Base-by-base conservation (phyloP, 1,140 invertebrate species). In the Caerostris extrusa region DNA sequence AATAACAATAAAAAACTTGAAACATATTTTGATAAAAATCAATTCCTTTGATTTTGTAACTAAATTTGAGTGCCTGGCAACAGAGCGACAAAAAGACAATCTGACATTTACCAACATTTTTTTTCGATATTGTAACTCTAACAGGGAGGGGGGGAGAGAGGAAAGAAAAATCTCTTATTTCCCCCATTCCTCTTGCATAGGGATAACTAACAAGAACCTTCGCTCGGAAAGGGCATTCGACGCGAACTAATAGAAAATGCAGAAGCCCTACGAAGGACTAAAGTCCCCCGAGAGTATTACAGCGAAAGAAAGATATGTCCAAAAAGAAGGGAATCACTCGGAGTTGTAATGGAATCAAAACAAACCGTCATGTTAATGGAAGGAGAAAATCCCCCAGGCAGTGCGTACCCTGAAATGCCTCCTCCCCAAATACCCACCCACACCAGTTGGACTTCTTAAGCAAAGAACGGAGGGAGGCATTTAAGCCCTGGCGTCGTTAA, bases 271-370 rank as follows among this genome's bases (percentile, higher is more conserved):
- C 50, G 53, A 77, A 5, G 4, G 71, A 34, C 10, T 14, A 77
- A 77, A 77, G 12, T 77, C 71, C 71, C 71, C 34, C 34, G 71
- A 34, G 71, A 50, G 34, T 12, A 50, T 77, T 50, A 77, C 14
- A 83, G 82, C n/a, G 82, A 14, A 56, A 14, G 82, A 55, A 83
- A 83, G n/a, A 83, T 83, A 83, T 83, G 82, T 19, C 82, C 82
- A 19, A 58, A 19, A n/a, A 83, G 55, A 56, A 53, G 64, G 67
- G 71, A 60, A 90, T 90, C 61, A 56, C 64, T 69, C 64, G 14
- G 61, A 90, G 50, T 67, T 71, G 87, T 90, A 90, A 90, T 90
- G 87, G 87, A 90, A 90, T 90, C 14, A 90, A 90, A 90, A 90
- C 87, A 90, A 90, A 57, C 67, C 87, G 34, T 57, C 57, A 87